Evolutionary conservation across 2,888 invertebrate species (phyloP), one percentile per base, ranked within the genome.

Genomic region (Iselma pallidipennis): DNA sequence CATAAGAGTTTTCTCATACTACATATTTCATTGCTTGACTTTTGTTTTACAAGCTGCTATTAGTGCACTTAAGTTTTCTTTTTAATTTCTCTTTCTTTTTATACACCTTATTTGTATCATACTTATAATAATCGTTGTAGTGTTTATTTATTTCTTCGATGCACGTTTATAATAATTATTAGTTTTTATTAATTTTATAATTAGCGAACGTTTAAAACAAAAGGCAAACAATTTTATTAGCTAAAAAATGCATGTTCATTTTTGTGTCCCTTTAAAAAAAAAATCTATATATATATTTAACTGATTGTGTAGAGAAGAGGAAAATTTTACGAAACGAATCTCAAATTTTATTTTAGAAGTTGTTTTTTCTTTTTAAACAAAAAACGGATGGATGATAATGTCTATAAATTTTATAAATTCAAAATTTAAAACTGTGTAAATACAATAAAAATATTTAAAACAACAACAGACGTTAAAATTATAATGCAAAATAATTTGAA

Each of bases 241-340:
- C 57, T 66, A 23, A 23, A 37, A 23, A 72, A 60, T 74, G 74
- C 74, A 74, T 73, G 74, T 75, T 74, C 70, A 72, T 74, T 45
- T 23, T 73, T 69, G 69, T 71, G 70, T 72, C 68, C 71, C 70
- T 63, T 63, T 70, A 66, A 67, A 68, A 68, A 68, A 19, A 31
- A n/a, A n/a, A 42, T 42, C 19, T 19, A 19, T 9, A 42, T 14
- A 19, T 7, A 21, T 19, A 37, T 16, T n/a, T 37, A 37, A 37
- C 16, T 9, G 37, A 45, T 42, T 42, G 63, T 71, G 72, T 72
- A 72, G 71, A 72, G 66, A 68, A 72, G 66, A 68, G 67, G 69
- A 66, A 72, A 66, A 65, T 68, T 73, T 60, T 61, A 66, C 65
- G 71, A 71, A 71, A 74, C 66, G 76, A 78, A 77, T 76, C 76